Conservation (phyloP, 1,140 invertebrate species). For the Drosophila pseudoananassae region DNA sequence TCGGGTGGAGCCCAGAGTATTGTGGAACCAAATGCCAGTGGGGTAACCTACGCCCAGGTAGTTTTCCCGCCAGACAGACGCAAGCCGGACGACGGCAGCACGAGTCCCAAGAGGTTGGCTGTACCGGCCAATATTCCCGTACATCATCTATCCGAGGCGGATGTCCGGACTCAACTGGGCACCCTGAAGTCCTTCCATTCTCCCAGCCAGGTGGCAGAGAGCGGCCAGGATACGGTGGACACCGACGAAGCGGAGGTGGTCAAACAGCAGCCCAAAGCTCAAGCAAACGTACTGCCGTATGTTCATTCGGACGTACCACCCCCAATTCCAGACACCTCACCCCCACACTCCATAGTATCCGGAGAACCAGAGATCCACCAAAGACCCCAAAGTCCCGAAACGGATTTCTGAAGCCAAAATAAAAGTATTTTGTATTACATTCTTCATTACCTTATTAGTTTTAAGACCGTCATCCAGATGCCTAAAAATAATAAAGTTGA, state of each 20-base stretch:
- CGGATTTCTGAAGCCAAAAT: conserved; percentile 60
- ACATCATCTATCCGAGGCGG: conserved; percentile 74
- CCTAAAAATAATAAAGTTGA: conserved; percentile 28
- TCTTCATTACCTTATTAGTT: conserved; percentile 22
- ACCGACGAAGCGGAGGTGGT: conserved; percentile 20
- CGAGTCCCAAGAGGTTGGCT: conserved; percentile 72
- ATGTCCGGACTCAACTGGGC: conserved; percentile 71
- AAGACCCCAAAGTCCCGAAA: conserved; percentile 77
- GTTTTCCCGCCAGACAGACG: conserved; percentile 77
- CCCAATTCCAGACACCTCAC: not conserved
- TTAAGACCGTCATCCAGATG: conserved; percentile 20
- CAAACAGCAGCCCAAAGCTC: conserved; percentile 16
- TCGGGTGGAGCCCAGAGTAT: conserved; percentile 63
- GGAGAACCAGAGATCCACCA: not conserved
- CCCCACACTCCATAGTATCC: not conserved
- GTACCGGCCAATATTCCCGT: conserved; percentile 76
- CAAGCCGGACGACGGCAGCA: conserved; percentile 67
- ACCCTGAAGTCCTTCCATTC: conserved; percentile 72
- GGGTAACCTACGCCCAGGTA: conserved; percentile 79
- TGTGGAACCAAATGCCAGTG: conserved; percentile 59
- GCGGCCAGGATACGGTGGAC: conserved; percentile 26
- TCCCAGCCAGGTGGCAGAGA: conserved; percentile 8
- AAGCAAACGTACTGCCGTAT: conserved; percentile 18
- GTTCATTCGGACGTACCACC: not conserved
- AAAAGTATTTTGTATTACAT: conserved; percentile 32